A percentile compares a stretch with the other conserved stretches of the same genome.
phyloP scores from a whole-genome alignment of 2,113 vertebrate genomes.

The Picathartes gymnocephalus region DNA sequence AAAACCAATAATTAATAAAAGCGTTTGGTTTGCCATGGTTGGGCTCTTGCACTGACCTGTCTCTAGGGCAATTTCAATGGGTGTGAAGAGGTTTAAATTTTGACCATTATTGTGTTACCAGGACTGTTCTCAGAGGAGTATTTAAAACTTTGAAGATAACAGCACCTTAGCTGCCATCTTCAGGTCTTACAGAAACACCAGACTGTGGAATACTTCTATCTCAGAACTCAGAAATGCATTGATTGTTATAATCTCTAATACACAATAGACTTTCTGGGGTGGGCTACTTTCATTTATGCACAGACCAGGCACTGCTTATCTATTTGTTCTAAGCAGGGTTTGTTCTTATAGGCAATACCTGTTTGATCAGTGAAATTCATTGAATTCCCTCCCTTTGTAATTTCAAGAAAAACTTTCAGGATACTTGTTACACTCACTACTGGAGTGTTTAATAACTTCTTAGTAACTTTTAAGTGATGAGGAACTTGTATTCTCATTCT shows the following conservation, averaged over 20 bases:
- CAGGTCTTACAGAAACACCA: background rate
- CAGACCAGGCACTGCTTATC: background rate
- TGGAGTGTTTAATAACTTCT: background rate
- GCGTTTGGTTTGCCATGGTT: background rate
- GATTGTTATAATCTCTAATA: background rate
- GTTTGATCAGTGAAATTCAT: background rate
- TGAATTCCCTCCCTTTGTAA: background rate
- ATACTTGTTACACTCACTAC: background rate
- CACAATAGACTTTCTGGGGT: background rate
- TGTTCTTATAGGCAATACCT: background rate
- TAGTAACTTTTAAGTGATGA: background rate
- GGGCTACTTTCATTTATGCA: background rate
- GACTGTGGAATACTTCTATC: background rate
- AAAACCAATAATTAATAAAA: background rate
- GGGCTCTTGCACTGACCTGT: background rate
- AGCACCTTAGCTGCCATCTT: background rate
- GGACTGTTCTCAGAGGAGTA: background rate
- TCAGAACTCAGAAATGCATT: background rate
- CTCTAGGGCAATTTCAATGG: background rate
- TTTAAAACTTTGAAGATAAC: background rate
- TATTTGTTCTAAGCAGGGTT: background rate
- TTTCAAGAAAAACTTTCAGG: background rate
- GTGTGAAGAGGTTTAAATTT: background rate
- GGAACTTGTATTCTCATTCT: background rate
- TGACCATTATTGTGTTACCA: background rate